Conservation (phyloP, 2,888 invertebrate species). For the Morpho helenor region DNA sequence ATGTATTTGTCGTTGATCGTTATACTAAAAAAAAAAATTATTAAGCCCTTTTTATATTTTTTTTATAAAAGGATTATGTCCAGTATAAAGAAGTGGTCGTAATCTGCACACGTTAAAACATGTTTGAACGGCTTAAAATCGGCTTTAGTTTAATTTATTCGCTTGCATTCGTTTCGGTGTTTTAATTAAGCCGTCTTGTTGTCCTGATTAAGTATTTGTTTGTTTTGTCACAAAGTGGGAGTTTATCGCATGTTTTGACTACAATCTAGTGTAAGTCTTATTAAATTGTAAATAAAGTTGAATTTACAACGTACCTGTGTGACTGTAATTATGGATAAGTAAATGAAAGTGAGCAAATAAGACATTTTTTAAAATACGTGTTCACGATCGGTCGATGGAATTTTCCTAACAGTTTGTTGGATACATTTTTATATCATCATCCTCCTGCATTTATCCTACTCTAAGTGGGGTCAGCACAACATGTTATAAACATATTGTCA, state of each 20-base stretch:
- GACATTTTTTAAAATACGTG: conserved; percentile 18
- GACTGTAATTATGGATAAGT: conserved; percentile 24
- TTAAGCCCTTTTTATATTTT: no score
- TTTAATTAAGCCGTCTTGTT: conserved; percentile 64
- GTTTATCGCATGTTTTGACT: conserved; percentile 20
- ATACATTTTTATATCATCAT: no score
- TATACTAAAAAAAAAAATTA: no score
- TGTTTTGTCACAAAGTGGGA: conserved; percentile 41
- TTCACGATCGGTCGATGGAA: background rate
- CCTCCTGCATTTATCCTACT: no score
- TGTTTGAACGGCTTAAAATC: conserved; percentile 15
- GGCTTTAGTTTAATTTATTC: conserved; percentile 45
- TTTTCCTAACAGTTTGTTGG: no score
- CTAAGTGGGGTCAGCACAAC: no score
- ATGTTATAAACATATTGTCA: no score
- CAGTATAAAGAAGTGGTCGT: background rate
- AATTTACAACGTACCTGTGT: background rate
- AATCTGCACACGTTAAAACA: conserved; percentile 3
- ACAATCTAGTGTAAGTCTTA: conserved; percentile 8
- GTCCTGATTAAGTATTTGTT: conserved; percentile 47
- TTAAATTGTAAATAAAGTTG: background rate
- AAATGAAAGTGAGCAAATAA: conserved; percentile 23
- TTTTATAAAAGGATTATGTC: no score
- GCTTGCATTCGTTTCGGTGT: conserved; percentile 40
- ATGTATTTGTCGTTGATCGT: no score